Base-by-base conservation (phyloP, 2,888 invertebrate species). In the Hemithea aestivaria region DNA sequence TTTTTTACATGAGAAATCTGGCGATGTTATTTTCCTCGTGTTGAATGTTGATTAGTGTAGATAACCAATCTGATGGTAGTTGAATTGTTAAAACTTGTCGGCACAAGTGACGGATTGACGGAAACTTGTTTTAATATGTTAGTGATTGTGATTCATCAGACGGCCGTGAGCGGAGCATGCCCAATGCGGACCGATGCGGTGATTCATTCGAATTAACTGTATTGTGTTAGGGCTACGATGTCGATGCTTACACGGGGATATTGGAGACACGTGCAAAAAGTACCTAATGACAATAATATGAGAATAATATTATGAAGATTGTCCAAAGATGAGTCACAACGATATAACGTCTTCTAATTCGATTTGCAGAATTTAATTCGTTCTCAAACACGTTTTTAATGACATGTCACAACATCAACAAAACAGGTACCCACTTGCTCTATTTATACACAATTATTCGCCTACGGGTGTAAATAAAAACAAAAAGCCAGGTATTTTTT, bases 201-300 rank as follows among this genome's bases (percentile, higher is more conserved):
- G 54, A 54, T 53, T 54, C 54, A 56, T 44, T 16, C 42, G 35
- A 40, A 47, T 47, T 51, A 45, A 51, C 52, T 46, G 50, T 52
- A 45, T 27, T 41, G 24, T 43, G 36, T 37, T 40, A 37, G 44
- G 27, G 25, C 20, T 27, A 29, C 21, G 25, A n/a, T n/a, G n/a
- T n/a, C n/a, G n/a, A n/a, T n/a, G n/a, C n/a, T n/a, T n/a, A n/a
- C n/a, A n/a, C n/a, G 16, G 2, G 16, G 5, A 16, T 4, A 16
- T 16, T 16, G 16, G 16, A 16, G 16, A 16, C 16, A 16, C 16
- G 16, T 16, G 16, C 5, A 16, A 16, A 5, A 16, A 4, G 16
- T 16, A 16, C 16, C 16, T 16, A 2, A 16, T 16, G 5, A 16
- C 16, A 5, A n/a, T n/a, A n/a, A n/a, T n/a, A n/a, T n/a, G n/a